Percentiles rank a stretch among this genome's conserved stretches.
Evolutionary conservation across 2,113 vertebrate genomes (phyloP).

Genomic region (Tautogolabrus adspersus): DNA sequence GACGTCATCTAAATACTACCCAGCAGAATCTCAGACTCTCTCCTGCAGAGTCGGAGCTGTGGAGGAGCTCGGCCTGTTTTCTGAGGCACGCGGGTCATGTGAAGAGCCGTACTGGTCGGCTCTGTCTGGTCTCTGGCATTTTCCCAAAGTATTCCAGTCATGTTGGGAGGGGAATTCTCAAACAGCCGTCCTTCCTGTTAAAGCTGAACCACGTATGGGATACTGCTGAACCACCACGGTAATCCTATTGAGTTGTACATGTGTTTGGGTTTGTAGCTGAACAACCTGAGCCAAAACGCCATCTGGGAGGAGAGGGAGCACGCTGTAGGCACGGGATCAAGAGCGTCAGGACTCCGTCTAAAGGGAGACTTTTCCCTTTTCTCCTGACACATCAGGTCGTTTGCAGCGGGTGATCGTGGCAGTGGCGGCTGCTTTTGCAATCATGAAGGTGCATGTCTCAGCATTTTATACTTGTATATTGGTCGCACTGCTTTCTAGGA

Average conservation of each 20-base stretch:
- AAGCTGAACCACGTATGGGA: constrained; percentile 75
- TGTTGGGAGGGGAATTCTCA: constrained; percentile 69
- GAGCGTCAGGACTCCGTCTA: not conserved
- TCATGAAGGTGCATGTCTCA: no score
- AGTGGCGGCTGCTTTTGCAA: no score
- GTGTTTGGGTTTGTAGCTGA: constrained; percentile 62
- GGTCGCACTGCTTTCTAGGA: no score
- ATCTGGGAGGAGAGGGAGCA: constrained; percentile 20
- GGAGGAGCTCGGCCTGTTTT: constrained; percentile 22
- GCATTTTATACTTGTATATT: no score
- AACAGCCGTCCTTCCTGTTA: constrained; percentile 48
- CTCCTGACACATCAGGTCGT: no score
- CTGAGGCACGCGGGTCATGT: constrained; percentile 55
- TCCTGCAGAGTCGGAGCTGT: constrained; percentile 29
- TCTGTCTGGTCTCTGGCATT: constrained; percentile 59
- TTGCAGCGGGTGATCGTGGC: no score
- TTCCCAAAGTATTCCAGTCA: constrained; percentile 75
- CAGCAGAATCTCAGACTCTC: constrained; percentile 57
- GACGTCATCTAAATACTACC: constrained; percentile 44
- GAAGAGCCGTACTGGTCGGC: constrained; percentile 66
- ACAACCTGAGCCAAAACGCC: constrained; percentile 40
- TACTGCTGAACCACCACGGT: constrained; percentile 33
- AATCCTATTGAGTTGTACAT: constrained; percentile 49
- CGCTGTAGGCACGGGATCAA: constrained; percentile 6
- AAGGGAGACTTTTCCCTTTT: not conserved